These are phyloP conservation scores for Chrysemys picta DNA, from an alignment of 2,113 vertebrate genomes.

Conservation along the genomic window DNA sequence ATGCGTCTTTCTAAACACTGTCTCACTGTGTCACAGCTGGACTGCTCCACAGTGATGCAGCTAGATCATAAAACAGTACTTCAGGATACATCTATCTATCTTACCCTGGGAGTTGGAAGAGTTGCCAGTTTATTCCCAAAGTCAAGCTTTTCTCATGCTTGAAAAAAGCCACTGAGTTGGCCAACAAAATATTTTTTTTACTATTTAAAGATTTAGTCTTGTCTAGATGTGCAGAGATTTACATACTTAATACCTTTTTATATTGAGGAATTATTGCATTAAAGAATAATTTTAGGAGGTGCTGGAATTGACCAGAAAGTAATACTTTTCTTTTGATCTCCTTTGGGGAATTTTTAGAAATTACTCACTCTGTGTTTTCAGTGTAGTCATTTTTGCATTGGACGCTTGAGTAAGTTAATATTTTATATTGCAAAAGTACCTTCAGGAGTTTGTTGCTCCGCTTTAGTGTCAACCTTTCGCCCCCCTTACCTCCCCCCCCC, in stretches of 20 bases:
- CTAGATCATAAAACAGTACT: background rate
- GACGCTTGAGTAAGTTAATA: background rate
- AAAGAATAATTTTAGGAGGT: background rate
- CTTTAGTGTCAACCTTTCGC: background rate
- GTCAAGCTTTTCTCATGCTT: conserved; percentile 12
- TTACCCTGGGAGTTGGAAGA: conserved; percentile 7
- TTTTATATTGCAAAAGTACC: background rate
- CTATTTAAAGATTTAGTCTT: background rate
- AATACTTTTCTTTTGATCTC: background rate
- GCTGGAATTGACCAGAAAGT: background rate
- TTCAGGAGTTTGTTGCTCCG: background rate
- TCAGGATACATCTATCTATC: background rate
- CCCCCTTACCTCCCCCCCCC: too few species aligned
- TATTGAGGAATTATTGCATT: background rate
- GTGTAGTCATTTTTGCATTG: background rate
- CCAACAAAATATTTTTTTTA: conserved; percentile 13
- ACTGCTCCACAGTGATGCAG: background rate
- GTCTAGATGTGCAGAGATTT: conserved; percentile 31
- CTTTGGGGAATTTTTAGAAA: background rate
- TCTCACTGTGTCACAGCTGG: conserved; percentile 1
- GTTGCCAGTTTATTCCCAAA: background rate
- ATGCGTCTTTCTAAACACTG: background rate
- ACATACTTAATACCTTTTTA: background rate
- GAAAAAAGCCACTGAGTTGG: conserved; percentile 18
- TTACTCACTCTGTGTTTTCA: background rate